Percentiles rank a stretch among this genome's conserved stretches.
These are phyloP conservation scores for Luperina testacea DNA, from an alignment of 2,888 invertebrate genomes.

Conservation along the genomic window DNA sequence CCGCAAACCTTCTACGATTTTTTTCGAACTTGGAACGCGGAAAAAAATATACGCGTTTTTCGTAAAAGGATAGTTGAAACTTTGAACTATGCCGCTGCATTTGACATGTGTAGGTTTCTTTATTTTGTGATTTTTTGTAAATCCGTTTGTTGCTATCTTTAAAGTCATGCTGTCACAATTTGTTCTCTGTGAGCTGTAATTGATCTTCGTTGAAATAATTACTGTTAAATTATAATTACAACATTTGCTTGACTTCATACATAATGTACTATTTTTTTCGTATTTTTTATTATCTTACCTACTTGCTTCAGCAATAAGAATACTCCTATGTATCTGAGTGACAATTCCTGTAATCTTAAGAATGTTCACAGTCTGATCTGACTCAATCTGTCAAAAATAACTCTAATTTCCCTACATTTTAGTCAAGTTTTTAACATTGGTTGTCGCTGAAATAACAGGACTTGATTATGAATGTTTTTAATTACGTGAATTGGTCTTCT, in stretches of 20 bases:
- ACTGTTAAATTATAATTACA: background rate
- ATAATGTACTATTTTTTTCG: background rate
- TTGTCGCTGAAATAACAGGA: no score
- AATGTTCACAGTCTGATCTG: no score
- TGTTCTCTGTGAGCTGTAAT: no score
- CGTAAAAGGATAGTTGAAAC: conserved; percentile 55
- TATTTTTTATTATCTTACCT: background rate
- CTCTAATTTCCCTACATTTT: no score
- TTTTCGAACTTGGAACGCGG: conserved; percentile 71
- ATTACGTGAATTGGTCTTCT: no score
- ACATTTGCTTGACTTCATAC: background rate
- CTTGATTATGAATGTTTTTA: no score
- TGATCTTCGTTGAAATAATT: background rate
- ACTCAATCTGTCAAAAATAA: no score
- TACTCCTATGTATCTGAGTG: no score
- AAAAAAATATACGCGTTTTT: conserved; percentile 62
- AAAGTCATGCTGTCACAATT: background rate
- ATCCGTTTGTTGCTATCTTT: background rate
- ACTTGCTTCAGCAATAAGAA: background rate
- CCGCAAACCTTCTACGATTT: conserved; percentile 65
- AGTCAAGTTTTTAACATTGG: no score
- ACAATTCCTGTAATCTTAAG: no score
- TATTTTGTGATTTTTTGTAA: conserved; percentile 46
- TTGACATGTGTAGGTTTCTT: conserved; percentile 68
- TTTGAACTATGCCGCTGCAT: conserved; percentile 58